Evolutionary conservation across 2,113 vertebrate genomes (phyloP).

Genomic region (Phaethornis superciliosus): DNA sequence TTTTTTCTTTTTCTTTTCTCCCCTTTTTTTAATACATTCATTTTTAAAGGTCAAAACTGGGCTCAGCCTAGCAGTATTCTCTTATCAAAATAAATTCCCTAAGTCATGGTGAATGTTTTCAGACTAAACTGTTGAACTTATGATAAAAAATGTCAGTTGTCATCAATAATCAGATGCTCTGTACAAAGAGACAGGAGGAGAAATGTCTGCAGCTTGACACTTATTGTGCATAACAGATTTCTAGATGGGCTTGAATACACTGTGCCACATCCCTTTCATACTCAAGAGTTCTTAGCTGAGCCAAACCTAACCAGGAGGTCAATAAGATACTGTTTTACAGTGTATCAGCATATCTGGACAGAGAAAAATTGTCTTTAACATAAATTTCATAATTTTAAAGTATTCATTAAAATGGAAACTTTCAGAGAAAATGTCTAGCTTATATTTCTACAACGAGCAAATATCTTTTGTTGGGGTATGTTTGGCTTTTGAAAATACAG

Average conservation of each 20-base stretch:
- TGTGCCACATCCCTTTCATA: neutral
- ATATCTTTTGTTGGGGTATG: neutral
- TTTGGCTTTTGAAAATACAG: neutral
- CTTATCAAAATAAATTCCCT: slow-evolving; percentile 40
- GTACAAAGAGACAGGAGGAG: neutral
- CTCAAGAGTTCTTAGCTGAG: neutral
- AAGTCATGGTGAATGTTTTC: slow-evolving; percentile 27
- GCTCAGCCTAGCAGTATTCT: neutral
- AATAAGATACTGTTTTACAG: neutral
- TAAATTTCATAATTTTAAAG: neutral
- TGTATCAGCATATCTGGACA: neutral
- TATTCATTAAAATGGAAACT: neutral
- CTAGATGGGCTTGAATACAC: neutral
- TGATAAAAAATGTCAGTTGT: slow-evolving; percentile 57
- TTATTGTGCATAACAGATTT: neutral
- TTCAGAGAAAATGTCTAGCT: neutral
- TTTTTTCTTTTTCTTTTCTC: neutral
- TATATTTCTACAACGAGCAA: neutral
- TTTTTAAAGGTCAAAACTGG: slow-evolving; percentile 36
- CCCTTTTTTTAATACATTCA: neutral
- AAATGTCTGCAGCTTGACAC: neutral
- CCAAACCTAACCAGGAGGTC: slow-evolving; percentile 12
- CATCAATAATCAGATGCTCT: slow-evolving; percentile 27
- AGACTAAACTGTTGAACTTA: slow-evolving; percentile 38
- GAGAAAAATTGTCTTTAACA: neutral